These are phyloP conservation scores for Pyrochroa serraticornis DNA, from an alignment of 2,888 invertebrate genomes.

Conservation along the genomic window DNA sequence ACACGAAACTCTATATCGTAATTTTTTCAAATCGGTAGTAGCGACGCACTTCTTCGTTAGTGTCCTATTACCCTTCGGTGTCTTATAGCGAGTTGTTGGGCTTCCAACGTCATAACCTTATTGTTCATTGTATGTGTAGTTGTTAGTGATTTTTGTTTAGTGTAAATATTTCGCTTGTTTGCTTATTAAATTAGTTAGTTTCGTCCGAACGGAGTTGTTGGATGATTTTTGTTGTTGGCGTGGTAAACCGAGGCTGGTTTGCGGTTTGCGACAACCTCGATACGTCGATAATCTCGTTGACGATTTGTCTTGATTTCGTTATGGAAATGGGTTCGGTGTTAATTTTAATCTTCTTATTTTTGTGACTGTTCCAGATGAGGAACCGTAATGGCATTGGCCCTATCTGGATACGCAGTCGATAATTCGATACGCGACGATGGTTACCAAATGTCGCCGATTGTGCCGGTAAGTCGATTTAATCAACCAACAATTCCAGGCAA, in stretches of 20 bases:
- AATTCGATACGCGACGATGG: conserved; percentile 14
- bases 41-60: conserved; percentile 19
- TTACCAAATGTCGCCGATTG: conserved; percentile 25
- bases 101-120: no score
- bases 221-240: no score
- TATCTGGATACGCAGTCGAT: conserved; percentile 18
- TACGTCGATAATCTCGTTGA: neutral
- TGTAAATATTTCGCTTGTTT: no score
- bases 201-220: no score
- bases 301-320: no score
- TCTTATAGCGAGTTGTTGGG: no score
- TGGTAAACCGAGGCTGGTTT: no score
- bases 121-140: no score
- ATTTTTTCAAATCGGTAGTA: neutral
- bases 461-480: conserved; percentile 22
- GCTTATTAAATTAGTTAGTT: no score
- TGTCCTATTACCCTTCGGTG: neutral
- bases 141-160: no score
- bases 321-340: neutral
- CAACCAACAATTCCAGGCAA: no score
- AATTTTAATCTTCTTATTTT: conserved; percentile 12
- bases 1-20: conserved; percentile 17
- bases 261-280: no score
- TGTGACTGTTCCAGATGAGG: conserved; percentile 19
- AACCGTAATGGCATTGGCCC: conserved; percentile 26